These are phyloP conservation scores for Silurus aristotelis DNA, from an alignment of 2,797 vertebrate genomes.

Conservation along the genomic window DNA sequence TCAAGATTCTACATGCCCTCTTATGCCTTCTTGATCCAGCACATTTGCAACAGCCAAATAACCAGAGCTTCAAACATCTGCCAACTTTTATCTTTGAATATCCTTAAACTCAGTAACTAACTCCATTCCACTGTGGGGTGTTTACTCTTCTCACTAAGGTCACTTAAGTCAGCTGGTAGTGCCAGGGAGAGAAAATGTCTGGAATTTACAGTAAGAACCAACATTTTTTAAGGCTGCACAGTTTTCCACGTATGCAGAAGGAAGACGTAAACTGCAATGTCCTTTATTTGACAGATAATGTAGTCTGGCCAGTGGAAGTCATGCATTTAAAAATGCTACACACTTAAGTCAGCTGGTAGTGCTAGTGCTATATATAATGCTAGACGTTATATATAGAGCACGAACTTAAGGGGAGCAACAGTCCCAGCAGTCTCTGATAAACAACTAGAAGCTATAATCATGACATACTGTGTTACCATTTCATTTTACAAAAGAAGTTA, in stretches of 20 bases:
- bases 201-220: slow-evolving; percentile 29
- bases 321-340: neutral
- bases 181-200: slow-evolving; percentile 12
- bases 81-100: neutral
- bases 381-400: neutral
- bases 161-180: slow-evolving; percentile 8
- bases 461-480: neutral
- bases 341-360: no score
- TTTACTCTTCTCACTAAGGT: slow-evolving; percentile 22
- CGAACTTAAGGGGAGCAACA: neutral
- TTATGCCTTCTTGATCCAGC: neutral
- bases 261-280: neutral
- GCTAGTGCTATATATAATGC: neutral
- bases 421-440: slow-evolving; percentile 3
- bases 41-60: neutral
- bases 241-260: slow-evolving; percentile 5
- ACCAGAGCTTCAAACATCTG: neutral
- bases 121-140: neutral
- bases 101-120: neutral
- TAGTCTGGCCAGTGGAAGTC: neutral
- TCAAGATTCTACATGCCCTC: neutral
- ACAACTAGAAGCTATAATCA: neutral
- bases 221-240: neutral
- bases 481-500: neutral
- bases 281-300: neutral